Evolutionary conservation across 1,140 invertebrate species (phyloP).

Genomic region (Neuroterus valhalla): DNA sequence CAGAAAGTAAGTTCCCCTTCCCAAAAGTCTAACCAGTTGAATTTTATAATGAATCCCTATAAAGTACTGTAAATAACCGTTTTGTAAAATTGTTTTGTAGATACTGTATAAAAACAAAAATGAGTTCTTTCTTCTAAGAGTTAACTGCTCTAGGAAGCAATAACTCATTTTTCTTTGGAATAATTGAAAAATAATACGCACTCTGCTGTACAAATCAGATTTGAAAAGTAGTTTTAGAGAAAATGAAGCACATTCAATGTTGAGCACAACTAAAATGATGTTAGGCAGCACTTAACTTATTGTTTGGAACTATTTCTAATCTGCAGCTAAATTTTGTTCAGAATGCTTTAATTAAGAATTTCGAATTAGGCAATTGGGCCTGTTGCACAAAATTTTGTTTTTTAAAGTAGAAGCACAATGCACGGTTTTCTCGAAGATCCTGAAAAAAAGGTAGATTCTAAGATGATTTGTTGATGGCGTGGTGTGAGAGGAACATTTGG

Average conservation of each 20-base stretch:
- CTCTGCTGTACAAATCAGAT: background rate
- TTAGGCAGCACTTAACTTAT: background rate
- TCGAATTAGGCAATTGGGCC: background rate
- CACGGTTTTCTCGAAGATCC: conserved; percentile 5
- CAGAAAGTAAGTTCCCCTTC: conserved; percentile 66
- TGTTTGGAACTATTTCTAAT: background rate
- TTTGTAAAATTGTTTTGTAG: conserved; percentile 30
- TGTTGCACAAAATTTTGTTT: conserved; percentile 3
- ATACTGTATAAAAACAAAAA: conserved; percentile 8
- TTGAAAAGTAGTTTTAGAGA: background rate
- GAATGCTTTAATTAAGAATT: background rate
- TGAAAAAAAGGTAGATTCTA: background rate
- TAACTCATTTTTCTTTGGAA: background rate
- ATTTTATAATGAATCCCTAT: background rate
- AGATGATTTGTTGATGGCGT: background rate
- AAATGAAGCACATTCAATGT: conserved; percentile 20
- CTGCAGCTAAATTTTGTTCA: background rate
- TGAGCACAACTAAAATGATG: conserved; percentile 2
- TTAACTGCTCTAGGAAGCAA: background rate
- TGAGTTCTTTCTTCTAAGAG: background rate
- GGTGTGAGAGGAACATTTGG: conserved; percentile 18
- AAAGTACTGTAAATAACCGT: conserved; percentile 17
- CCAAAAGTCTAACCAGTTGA: background rate
- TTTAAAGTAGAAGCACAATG: background rate
- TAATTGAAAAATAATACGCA: background rate